Evolutionary conservation across 2,888 invertebrate genomes (phyloP).

Genomic region (Harpalus rufipes): DNA sequence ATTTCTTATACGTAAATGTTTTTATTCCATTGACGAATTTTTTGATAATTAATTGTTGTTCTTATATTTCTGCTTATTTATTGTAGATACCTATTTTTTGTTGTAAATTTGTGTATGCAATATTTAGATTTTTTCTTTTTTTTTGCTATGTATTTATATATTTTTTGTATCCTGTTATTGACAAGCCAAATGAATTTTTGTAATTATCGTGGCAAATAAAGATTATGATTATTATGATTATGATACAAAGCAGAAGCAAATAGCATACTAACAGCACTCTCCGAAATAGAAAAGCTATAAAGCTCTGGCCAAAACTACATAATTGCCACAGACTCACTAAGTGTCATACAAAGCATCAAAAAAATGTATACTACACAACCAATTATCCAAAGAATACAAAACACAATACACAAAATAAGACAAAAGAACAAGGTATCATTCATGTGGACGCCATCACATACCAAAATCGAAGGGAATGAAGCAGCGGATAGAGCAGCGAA

Average conservation of each 20-base stretch:
- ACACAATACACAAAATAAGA: background rate
- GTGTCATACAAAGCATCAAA: constrained; percentile 5
- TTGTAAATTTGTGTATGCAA: no score
- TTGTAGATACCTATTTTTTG: no score
- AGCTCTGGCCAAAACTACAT: background rate
- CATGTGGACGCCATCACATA: background rate
- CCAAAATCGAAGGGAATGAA: background rate
- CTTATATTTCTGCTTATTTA: no score
- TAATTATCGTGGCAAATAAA: no score
- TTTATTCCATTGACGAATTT: no score
- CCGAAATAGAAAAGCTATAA: background rate
- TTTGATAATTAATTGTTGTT: no score
- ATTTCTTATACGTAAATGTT: no score
- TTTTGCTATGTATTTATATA: no score
- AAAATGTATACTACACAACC: constrained; percentile 15
- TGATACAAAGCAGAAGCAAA: background rate
- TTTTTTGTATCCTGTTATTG: no score
- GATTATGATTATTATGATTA: no score
- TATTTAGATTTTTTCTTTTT: no score
- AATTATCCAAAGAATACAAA: constrained; percentile 17
- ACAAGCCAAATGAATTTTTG: no score
- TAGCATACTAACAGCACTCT: constrained; percentile 16
- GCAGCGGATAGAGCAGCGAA: constrained; percentile 13
- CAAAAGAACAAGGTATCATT: background rate
- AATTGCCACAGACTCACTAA: constrained; percentile 21